Evolutionary conservation across 1,140 invertebrate species (phyloP), one percentile per base, ranked within the genome.

Genomic region (Papilio helenus): DNA sequence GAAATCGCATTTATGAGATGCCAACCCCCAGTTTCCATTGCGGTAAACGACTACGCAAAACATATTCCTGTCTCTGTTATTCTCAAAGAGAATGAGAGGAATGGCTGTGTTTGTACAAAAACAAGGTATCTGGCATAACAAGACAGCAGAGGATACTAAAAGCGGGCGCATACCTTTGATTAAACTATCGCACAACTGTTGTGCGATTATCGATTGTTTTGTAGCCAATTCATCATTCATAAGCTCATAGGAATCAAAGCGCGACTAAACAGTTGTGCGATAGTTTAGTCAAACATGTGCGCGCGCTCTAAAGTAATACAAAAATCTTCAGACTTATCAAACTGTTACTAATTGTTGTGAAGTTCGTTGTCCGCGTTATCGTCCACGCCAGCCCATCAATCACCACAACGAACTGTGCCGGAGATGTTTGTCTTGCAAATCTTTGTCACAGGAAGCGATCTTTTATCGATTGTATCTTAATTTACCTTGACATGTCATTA

Each of bases 291-390:
- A 39, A 39, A 7, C 5, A 39, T 39, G 34, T 39, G 34, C 34
- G 7, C 34, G 34, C 34, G 34, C 34, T 39, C 34, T 39, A 39
- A 39, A 39, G 29, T 29, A 1, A 29, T 39, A 39, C 7, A 55
- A 55, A 55, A 55, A 55, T 3, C 4, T 8, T 42, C 42, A 72
- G 2, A 10, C 71, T 51, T 55, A 76, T 76, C 73, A 55, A 3
- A 26, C 26, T 76, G 73, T 55, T 26, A 55, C 73, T 76, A 76
- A 76, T 76, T 76, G 73, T 49, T 55, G 10, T 55, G 73, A 84
- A 84, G 82, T 81, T 85, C 81, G 82, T 81, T 81, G 80, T 23
- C 80, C 82, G 76, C 9, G 80, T 80, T 83, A 81, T 83, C 79
- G 14, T 42, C 7, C 14, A 44, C 80, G 39, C 16, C 46, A 68